Evolutionary conservation across 2,113 vertebrate genomes (phyloP).

Genomic region (Tragelaphus strepsiceros): DNA sequence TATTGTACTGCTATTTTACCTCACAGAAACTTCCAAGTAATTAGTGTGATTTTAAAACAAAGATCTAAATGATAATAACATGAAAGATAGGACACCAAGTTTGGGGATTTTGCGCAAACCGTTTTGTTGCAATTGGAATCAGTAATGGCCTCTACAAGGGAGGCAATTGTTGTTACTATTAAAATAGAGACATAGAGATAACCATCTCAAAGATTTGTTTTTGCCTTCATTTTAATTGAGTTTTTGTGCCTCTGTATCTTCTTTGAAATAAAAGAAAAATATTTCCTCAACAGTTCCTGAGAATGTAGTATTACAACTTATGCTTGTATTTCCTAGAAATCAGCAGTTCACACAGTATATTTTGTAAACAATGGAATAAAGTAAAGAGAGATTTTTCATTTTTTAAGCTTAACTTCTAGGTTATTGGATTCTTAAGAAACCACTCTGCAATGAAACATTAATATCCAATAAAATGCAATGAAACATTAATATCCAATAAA

Average conservation of each 20-base stretch:
- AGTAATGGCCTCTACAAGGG: background rate
- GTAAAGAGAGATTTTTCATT: background rate
- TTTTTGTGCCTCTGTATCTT: background rate
- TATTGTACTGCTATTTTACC: background rate
- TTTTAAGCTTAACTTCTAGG: background rate
- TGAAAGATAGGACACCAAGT: background rate
- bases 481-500: conserved; percentile 16
- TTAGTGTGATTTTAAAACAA: background rate
- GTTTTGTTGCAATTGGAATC: background rate
- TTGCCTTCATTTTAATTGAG: background rate
- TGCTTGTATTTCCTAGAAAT: background rate
- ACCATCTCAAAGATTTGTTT: background rate
- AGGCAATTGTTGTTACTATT: conserved; percentile 1
- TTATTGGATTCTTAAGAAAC: conserved; percentile 25
- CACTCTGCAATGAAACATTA: background rate
- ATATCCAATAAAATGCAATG: conserved; percentile 24
- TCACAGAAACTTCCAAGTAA: background rate
- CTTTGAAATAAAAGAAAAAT: conserved; percentile 33
- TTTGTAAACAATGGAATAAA: background rate
- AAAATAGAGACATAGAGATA: background rate
- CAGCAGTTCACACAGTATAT: background rate
- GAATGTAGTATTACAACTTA: background rate
- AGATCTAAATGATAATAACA: background rate
- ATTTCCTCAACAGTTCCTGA: background rate
- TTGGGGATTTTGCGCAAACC: background rate